These are phyloP conservation scores for Ophion ellenae DNA, from an alignment of 2,888 invertebrate species.

Conservation along the genomic window DNA sequence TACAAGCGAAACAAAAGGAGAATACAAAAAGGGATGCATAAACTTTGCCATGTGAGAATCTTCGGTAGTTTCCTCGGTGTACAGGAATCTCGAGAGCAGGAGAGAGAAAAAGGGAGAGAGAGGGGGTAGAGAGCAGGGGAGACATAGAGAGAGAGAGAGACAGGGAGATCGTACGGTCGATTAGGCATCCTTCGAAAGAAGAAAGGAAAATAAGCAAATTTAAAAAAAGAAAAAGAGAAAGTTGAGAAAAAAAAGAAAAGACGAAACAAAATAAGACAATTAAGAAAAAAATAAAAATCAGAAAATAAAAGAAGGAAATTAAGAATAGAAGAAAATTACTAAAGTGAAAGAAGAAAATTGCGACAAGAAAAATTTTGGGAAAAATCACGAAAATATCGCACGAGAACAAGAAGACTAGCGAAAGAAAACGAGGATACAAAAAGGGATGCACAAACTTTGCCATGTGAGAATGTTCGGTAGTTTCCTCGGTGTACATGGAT, in stretches of 20 bases:
- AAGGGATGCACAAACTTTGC: not conserved
- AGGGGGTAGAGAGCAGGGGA: not conserved
- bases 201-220: slow-evolving; percentile 67
- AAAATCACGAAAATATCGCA: too few relatives aligned
- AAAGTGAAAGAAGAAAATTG: too few relatives aligned
- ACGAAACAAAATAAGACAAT: too few relatives aligned
- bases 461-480: not conserved
- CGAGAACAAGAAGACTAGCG: not conserved
- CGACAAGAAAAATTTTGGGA: too few relatives aligned
- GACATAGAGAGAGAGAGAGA: too few relatives aligned
- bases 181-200: slow-evolving; percentile 78
- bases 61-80: not conserved
- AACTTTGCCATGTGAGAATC: slow-evolving; percentile 20
- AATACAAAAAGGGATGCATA: not conserved
- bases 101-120: not conserved
- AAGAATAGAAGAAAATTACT: too few relatives aligned
- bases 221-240: too few relatives aligned
- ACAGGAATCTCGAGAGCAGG: not conserved
- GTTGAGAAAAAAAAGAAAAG: too few relatives aligned
- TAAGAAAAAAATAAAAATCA: too few relatives aligned
- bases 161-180: slow-evolving; percentile 74
- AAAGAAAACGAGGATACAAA: not conserved
- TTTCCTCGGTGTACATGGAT: not conserved
- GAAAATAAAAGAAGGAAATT: too few relatives aligned
- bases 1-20: not conserved